Evolutionary conservation across 2,797 vertebrate genomes (phyloP).

Genomic region (Bucorvus abyssinicus): DNA sequence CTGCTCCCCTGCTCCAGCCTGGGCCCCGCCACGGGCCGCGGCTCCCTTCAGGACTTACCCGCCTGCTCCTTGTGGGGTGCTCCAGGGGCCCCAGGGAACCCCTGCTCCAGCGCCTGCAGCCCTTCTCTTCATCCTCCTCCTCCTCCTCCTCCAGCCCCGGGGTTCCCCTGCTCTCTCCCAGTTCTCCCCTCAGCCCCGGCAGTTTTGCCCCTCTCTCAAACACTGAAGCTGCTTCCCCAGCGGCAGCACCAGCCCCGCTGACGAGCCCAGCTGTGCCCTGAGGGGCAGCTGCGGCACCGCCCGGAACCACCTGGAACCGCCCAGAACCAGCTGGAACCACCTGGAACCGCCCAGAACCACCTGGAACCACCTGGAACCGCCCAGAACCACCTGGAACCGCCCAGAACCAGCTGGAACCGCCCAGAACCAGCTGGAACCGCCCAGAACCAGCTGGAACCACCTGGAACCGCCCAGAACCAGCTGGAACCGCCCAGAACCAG

Average conservation of each 20-base stretch:
- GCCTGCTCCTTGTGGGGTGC: background rate
- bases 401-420: fast-evolving
- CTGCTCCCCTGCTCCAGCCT: background rate
- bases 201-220: background rate
- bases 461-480: too few species aligned
- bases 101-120: fast-evolving
- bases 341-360: fast-evolving
- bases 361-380: background rate
- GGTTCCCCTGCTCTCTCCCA: background rate
- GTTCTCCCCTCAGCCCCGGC: background rate
- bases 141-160: background rate
- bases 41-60: background rate
- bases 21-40: background rate
- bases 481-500: too few species aligned
- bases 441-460: too few species aligned
- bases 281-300: background rate
- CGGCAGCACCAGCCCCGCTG: fast-evolving
- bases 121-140: too few species aligned
- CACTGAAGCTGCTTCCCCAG: background rate
- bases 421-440: background rate
- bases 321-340: background rate
- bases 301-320: background rate
- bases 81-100: background rate
- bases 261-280: background rate
- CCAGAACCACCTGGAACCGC: too few species aligned